These are phyloP conservation scores for Jacana jacana DNA, from an alignment of 2,113 vertebrate genomes.

Conservation along the genomic window DNA sequence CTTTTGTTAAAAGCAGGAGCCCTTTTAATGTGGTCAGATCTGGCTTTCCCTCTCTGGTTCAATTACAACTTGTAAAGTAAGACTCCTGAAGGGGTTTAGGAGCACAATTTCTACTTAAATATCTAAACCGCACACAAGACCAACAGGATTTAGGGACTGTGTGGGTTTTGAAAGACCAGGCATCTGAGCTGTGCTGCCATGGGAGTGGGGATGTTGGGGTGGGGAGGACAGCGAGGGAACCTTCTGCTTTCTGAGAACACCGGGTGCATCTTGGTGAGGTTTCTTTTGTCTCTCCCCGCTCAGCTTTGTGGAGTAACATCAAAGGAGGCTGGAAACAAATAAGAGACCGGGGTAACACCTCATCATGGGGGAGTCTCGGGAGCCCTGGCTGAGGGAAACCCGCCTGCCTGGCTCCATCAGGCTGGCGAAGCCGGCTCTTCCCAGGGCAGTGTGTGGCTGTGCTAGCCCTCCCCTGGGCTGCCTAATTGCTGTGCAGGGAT, in stretches of 20 bases:
- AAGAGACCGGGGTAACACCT: background rate
- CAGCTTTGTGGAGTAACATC: background rate
- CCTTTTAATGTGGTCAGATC: background rate
- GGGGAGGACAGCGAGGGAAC: background rate
- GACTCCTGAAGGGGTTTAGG: background rate
- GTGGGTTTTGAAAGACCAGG: background rate
- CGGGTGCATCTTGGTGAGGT: background rate
- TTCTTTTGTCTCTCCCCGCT: background rate
- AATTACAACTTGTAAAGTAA: background rate
- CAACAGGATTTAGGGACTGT: background rate
- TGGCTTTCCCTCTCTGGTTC: background rate
- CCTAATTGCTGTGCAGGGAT: fast-evolving
- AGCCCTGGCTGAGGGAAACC: background rate
- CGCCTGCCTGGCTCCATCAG: background rate
- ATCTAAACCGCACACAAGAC: background rate
- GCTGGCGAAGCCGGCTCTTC: background rate
- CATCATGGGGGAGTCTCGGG: background rate
- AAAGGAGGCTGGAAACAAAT: background rate
- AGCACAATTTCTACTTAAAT: background rate
- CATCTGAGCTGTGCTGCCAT: background rate
- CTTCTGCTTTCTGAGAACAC: background rate
- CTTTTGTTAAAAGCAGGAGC: background rate
- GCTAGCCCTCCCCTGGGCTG: background rate
- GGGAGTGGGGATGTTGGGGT: background rate
- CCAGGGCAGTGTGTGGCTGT: background rate